A percentile compares a stretch with the other conserved stretches of the same genome.
Evolutionary conservation across 2,113 vertebrate species (phyloP).

Genomic region (Physeter macrocephalus): DNA sequence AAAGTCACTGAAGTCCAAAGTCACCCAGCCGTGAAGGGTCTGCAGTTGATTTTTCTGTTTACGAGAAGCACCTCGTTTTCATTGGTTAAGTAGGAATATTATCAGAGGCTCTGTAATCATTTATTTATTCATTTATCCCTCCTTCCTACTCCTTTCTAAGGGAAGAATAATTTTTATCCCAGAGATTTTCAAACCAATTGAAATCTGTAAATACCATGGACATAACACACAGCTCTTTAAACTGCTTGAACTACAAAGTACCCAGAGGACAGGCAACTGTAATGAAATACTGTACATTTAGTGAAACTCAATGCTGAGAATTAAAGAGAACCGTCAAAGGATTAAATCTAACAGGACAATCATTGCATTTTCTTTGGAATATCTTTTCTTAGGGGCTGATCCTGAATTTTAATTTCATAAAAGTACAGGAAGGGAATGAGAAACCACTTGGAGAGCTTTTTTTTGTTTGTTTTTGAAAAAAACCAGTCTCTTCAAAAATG

Average conservation of each 20-base stretch:
- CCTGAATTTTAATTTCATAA: slow-evolving; percentile 58
- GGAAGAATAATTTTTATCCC: slow-evolving; percentile 15
- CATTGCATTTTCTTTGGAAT: slow-evolving; percentile 24
- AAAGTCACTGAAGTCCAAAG: not conserved
- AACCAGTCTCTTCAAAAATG: not conserved
- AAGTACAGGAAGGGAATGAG: not conserved
- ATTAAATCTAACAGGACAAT: slow-evolving; percentile 38
- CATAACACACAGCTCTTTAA: not conserved
- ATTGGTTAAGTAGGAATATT: not conserved
- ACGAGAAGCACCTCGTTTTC: not conserved
- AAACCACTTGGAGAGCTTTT: not conserved
- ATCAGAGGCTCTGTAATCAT: not conserved
- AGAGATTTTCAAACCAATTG: not conserved
- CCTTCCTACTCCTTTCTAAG: not conserved
- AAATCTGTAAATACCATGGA: slow-evolving; percentile 32
- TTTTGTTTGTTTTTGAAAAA: not conserved
- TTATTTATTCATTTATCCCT: slow-evolving; percentile 7
- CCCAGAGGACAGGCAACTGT: not conserved
- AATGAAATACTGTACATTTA: slow-evolving; percentile 11
- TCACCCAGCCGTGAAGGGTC: not conserved
- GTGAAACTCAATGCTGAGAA: not conserved
- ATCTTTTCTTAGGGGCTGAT: slow-evolving; percentile 26
- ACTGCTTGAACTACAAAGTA: not conserved
- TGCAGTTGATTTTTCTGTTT: not conserved
- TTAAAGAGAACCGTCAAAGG: not conserved